Evolutionary conservation across 2,888 invertebrate species (phyloP).

Genomic region (Venusia cambrica): DNA sequence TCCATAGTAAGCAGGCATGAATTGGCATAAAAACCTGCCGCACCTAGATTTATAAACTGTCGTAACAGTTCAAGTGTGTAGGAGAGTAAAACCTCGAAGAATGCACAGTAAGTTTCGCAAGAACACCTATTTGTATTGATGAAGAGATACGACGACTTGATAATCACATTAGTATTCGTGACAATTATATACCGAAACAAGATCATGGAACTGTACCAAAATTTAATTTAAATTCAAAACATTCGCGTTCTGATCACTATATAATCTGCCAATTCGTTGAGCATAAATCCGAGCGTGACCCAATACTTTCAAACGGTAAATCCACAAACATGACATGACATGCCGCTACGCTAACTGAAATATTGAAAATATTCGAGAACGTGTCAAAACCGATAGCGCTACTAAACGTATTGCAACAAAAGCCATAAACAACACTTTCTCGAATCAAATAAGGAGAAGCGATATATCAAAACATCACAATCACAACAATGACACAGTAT

Average conservation of each 20-base stretch:
- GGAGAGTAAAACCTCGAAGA: slow-evolving; percentile 43
- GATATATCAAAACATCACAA: slow-evolving; percentile 35
- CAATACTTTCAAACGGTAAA: slow-evolving; percentile 40
- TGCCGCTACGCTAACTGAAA: slow-evolving; percentile 57
- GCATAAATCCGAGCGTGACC: slow-evolving; percentile 29
- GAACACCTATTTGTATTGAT: slow-evolving; percentile 17
- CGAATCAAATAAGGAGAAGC: slow-evolving; percentile 12
- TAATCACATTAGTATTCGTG: background rate
- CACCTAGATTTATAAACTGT: slow-evolving; percentile 45
- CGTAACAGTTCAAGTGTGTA: slow-evolving; percentile 42
- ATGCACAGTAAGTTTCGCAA: slow-evolving; percentile 16
- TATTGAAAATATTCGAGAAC: slow-evolving; percentile 35
- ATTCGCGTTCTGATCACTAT: slow-evolving; percentile 35
- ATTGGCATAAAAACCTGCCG: slow-evolving; percentile 49
- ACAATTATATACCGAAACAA: slow-evolving; percentile 7
- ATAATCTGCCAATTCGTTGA: slow-evolving; percentile 38
- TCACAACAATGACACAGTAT: slow-evolving; percentile 44
- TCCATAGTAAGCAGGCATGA: slow-evolving; percentile 38
- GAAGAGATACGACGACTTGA: slow-evolving; percentile 14
- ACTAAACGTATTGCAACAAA: slow-evolving; percentile 6
- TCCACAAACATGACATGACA: slow-evolving; percentile 44
- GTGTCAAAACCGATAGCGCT: slow-evolving; percentile 32
- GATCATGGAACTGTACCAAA: slow-evolving; percentile 26
- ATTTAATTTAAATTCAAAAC: slow-evolving; percentile 27
- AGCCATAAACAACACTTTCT: slow-evolving; percentile 23